A percentile compares a stretch with the other conserved stretches of the same genome.
These are phyloP conservation scores for Theretra japonica DNA, from an alignment of 2,888 invertebrate genomes.

Conservation along the genomic window DNA sequence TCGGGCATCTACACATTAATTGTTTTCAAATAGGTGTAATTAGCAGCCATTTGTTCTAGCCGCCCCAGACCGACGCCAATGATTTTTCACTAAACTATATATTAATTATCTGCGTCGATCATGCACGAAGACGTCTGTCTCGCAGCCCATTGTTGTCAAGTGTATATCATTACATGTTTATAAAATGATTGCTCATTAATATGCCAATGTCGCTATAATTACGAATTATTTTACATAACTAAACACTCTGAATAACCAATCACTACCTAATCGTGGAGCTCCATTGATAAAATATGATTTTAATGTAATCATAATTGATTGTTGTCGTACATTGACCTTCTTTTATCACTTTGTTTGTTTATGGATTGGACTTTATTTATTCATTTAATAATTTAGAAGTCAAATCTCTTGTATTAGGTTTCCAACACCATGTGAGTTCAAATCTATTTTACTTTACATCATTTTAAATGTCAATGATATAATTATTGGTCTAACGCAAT, in stretches of 20 bases:
- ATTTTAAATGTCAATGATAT: background rate
- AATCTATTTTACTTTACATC: no score
- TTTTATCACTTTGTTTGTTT: background rate
- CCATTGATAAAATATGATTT: conserved; percentile 13
- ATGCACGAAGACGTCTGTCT: conserved; percentile 35
- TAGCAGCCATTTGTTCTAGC: conserved; percentile 25
- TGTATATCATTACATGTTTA: conserved; percentile 6
- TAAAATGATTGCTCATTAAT: conserved; percentile 14
- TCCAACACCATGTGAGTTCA: no score
- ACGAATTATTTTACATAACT: conserved; percentile 25
- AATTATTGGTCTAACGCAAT: background rate
- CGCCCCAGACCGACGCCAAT: background rate
- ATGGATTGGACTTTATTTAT: background rate
- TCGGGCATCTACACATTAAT: background rate
- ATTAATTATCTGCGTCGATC: conserved; percentile 41
- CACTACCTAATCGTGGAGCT: background rate
- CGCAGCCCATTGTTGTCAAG: conserved; percentile 16
- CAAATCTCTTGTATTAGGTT: background rate
- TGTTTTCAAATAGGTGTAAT: background rate
- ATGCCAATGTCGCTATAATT: conserved; percentile 8
- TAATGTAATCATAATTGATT: conserved; percentile 19
- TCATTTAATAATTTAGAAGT: background rate
- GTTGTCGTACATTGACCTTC: conserved; percentile 21
- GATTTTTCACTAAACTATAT: conserved; percentile 41
- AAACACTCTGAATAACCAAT: conserved; percentile 3